These are phyloP conservation scores for Protomyctophum bolini DNA, from an alignment of 2,113 vertebrate species.

Conservation along the genomic window DNA sequence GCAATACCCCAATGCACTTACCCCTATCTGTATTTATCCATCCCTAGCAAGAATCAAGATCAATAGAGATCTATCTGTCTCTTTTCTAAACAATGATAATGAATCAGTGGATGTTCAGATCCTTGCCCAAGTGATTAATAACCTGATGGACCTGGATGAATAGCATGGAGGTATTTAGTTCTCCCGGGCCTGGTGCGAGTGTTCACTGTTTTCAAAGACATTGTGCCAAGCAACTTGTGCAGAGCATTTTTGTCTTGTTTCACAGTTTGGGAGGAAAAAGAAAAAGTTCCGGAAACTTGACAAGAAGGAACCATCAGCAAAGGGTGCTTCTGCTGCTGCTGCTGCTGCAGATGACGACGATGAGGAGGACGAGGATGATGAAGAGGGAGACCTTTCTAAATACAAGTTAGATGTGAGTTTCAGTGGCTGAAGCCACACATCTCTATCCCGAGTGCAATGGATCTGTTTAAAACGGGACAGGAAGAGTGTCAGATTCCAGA, in stretches of 20 bases:
- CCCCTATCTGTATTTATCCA: too few species aligned
- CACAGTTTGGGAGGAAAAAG: constrained; percentile 97
- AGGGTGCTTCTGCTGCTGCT: too few species aligned
- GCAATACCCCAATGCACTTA: too few species aligned
- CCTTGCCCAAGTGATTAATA: background rate
- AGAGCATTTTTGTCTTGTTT: background rate
- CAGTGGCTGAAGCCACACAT: background rate
- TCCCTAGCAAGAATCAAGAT: too few species aligned
- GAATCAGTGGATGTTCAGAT: background rate
- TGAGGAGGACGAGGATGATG: constrained; percentile 85
- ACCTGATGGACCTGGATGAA: background rate
- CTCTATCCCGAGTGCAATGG: background rate
- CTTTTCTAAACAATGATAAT: background rate
- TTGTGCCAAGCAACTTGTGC: background rate
- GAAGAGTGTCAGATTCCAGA: constrained; percentile 57
- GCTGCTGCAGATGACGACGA: constrained; percentile 21
- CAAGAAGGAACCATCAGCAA: too few species aligned
- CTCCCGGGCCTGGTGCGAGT: background rate
- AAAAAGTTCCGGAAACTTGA: constrained; percentile 97
- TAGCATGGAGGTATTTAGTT: background rate
- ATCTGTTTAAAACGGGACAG: constrained; percentile 46
- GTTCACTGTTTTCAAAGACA: too few species aligned
- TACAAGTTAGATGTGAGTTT: constrained; percentile 92
- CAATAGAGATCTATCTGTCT: background rate
- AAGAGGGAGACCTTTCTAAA: constrained; percentile 97